Evolutionary conservation across 2,797 vertebrate genomes (phyloP).

Genomic region (Clarias laeviceps): DNA sequence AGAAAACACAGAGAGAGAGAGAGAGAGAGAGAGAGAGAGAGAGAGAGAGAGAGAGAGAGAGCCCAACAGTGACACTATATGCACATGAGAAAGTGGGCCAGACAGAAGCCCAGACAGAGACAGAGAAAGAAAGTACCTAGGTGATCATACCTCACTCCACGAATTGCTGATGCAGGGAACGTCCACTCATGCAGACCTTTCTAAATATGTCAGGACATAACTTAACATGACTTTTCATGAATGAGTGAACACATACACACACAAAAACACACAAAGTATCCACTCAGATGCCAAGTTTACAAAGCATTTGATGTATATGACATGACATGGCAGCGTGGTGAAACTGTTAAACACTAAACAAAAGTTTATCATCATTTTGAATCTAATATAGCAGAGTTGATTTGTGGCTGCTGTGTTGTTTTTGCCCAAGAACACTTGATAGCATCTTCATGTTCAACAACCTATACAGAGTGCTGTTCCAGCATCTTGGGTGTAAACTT

Average conservation of each 20-base stretch:
- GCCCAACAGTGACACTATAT: no score
- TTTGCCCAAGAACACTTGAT: background rate
- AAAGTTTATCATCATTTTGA: background rate
- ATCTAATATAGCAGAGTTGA: background rate
- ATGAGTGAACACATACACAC: background rate
- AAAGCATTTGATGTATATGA: background rate
- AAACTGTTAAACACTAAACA: background rate
- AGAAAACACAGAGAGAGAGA: background rate
- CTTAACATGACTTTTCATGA: conserved; percentile 4
- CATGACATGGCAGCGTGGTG: background rate
- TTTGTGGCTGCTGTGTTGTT: background rate
- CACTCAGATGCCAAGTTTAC: background rate
- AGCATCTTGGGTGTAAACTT: conserved; percentile 20
- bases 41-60: background rate
- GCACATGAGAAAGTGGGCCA: background rate
- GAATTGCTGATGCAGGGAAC: conserved; percentile 80
- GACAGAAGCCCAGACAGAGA: background rate
- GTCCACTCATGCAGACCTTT: conserved; percentile 83
- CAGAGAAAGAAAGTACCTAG: background rate
- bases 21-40: background rate
- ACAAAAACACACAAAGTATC: no score
- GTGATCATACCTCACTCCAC: conserved; percentile 82
- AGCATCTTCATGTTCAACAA: background rate
- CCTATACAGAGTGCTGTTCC: background rate
- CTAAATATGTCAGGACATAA: conserved; percentile 65